phyloP scores from a whole-genome alignment of 1,140 invertebrate genomes.

The Thrips palmi region DNA sequence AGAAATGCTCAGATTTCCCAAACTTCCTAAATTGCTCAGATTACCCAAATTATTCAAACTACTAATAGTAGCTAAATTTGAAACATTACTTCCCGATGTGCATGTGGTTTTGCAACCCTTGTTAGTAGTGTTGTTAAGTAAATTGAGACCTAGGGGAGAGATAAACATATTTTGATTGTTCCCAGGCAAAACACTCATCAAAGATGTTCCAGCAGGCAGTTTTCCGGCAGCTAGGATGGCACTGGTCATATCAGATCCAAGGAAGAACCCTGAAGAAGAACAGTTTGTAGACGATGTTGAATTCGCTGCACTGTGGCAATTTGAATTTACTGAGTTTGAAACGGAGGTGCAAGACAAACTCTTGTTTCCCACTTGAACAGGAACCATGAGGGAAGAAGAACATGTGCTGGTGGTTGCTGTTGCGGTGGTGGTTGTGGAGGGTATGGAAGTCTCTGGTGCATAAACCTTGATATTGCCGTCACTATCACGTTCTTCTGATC shows the following conservation, averaged over 20 bases:
- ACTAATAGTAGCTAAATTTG: too few species aligned
- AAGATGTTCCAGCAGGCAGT: constrained; percentile 14
- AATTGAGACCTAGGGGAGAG: too few species aligned
- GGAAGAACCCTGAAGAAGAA: constrained; percentile 8
- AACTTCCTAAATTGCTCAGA: too few species aligned
- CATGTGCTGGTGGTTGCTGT: constrained; percentile 1
- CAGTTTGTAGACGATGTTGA: not conserved
- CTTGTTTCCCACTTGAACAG: constrained; percentile 8
- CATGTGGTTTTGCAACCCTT: too few species aligned
- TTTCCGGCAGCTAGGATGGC: constrained; percentile 17
- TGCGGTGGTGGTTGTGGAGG: constrained; percentile 1
- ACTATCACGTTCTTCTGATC: too few species aligned
- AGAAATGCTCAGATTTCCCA: too few species aligned
- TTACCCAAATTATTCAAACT: too few species aligned
- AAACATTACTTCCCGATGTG: too few species aligned
- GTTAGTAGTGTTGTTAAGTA: too few species aligned
- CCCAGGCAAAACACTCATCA: constrained; percentile 14
- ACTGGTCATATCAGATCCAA: constrained; percentile 16
- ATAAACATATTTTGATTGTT: too few species aligned
- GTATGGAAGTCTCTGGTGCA: constrained; percentile 5
- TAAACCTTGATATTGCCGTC: constrained; percentile 1
- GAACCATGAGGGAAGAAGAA: constrained; percentile 5
- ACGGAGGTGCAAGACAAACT: not conserved
- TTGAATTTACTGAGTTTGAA: not conserved
- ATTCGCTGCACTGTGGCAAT: not conserved